These are phyloP conservation scores for Trachurus trachurus DNA, from an alignment of 2,797 vertebrate genomes.

Conservation along the genomic window DNA sequence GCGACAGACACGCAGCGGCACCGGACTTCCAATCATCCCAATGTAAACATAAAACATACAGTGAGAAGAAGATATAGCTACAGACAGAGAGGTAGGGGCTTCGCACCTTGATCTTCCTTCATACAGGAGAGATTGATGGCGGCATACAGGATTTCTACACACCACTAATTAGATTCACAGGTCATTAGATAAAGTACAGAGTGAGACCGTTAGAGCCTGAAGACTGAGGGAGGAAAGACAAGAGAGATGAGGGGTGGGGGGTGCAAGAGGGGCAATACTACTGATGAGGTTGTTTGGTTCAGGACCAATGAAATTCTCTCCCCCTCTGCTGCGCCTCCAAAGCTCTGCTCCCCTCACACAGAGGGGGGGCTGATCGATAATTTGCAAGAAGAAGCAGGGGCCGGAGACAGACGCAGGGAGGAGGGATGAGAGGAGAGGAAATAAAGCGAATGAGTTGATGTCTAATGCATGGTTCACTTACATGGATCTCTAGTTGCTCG, in stretches of 20 bases:
- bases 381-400: conserved; percentile 55
- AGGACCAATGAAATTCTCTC: conserved; percentile 71
- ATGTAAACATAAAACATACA: conserved; percentile 1
- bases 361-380: conserved; percentile 71
- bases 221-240: conserved; percentile 49
- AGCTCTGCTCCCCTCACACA: conserved; percentile 37
- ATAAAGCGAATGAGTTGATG: conserved; percentile 52
- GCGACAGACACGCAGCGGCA: background rate
- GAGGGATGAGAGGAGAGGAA: conserved; percentile 47
- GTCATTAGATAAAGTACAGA: conserved; percentile 86
- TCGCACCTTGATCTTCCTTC: conserved; percentile 58
- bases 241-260: conserved; percentile 28
- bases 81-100: conserved; percentile 38
- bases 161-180: conserved; percentile 85
- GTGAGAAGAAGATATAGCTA: conserved; percentile 17
- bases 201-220: conserved; percentile 74
- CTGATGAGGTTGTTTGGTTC: conserved; percentile 82
- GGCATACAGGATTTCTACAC: conserved; percentile 79
- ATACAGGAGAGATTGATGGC: conserved; percentile 75
- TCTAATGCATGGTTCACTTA: conserved; percentile 41
- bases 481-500: conserved; percentile 40
- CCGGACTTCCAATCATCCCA: conserved; percentile 5
- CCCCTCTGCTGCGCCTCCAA: conserved; percentile 58
- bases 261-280: conserved; percentile 62
- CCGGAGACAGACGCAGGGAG: conserved; percentile 26